Evolutionary conservation across 2,113 vertebrate species (phyloP).

Genomic region (Chlamydotis undulata): DNA sequence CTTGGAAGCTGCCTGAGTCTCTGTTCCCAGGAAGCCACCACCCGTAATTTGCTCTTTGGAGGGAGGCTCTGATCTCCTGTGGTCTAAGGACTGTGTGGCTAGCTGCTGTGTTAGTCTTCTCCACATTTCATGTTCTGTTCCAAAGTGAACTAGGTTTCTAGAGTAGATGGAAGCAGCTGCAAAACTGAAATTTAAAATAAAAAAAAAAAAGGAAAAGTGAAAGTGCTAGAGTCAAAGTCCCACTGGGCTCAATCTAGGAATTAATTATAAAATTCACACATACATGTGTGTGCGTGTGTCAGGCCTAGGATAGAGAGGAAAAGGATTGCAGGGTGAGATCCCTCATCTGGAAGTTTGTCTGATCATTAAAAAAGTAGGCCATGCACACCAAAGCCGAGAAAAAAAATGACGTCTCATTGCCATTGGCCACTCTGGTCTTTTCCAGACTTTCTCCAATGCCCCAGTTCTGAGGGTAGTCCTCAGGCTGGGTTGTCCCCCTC

Average conservation of each 20-base stretch:
- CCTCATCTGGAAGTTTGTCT: not conserved
- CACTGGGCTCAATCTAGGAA: not conserved
- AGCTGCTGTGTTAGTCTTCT: not conserved
- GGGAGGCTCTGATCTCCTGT: too few species aligned
- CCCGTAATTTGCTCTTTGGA: too few species aligned
- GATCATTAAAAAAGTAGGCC: not conserved
- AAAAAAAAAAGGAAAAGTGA: too few species aligned
- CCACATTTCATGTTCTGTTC: not conserved
- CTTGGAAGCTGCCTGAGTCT: too few species aligned
- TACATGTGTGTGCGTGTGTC: not conserved
- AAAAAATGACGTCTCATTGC: not conserved
- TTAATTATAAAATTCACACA: not conserved
- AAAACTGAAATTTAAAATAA: not conserved
- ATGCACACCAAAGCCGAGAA: not conserved
- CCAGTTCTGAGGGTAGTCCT: not conserved
- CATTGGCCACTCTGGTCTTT: not conserved
- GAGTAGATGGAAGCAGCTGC: not conserved
- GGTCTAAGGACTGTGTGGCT: not conserved
- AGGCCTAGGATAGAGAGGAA: not conserved
- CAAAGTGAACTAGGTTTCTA: not conserved
- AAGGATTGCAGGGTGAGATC: too few species aligned
- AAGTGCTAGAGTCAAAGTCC: not conserved
- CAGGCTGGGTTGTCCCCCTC: not conserved
- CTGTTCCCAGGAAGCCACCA: too few species aligned
- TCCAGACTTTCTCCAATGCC: not conserved